Percentiles rank a stretch among this genome's conserved stretches.
These are phyloP conservation scores for Patella vulgata DNA, from an alignment of 1,140 invertebrate genomes.

Conservation along the genomic window DNA sequence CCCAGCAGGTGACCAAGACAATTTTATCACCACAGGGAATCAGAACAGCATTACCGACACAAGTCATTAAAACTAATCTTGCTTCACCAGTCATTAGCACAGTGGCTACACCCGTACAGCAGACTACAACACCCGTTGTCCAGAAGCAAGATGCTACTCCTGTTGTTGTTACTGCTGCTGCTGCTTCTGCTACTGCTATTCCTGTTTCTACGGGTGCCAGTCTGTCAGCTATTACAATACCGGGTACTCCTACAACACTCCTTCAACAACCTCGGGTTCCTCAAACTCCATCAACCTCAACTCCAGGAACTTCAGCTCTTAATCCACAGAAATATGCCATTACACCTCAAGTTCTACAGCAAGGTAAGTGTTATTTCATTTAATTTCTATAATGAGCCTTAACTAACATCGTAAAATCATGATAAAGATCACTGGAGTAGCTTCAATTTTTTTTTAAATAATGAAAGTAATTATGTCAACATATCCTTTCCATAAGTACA, in stretches of 20 bases:
- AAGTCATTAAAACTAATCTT: slow-evolving; percentile 18
- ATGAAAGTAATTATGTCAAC: too few relatives aligned
- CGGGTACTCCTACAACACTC: too few relatives aligned
- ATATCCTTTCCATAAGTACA: too few relatives aligned
- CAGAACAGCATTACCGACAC: too few relatives aligned
- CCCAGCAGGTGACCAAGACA: slow-evolving; percentile 5
- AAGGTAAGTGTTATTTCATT: slow-evolving; percentile 46
- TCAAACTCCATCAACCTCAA: slow-evolving; percentile 4
- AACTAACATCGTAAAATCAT: neutral
- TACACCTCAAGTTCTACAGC: slow-evolving; percentile 64
- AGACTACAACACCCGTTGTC: neutral
- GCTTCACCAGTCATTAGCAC: slow-evolving; percentile 14
- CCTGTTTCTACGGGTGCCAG: neutral
- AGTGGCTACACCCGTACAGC: slow-evolving; percentile 21
- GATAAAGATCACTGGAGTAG: too few relatives aligned
- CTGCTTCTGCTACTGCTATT: neutral
- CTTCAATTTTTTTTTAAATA: too few relatives aligned
- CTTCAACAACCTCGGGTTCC: neutral
- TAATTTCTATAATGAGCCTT: neutral
- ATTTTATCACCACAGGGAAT: neutral
- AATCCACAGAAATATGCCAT: slow-evolving; percentile 57
- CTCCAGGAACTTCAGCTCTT: neutral
- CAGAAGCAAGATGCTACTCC: neutral
- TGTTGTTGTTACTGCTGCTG: slow-evolving; percentile 1
- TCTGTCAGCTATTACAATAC: neutral